phyloP scores from a whole-genome alignment of 1,140 invertebrate species.

The Cotesia typhae region DNA sequence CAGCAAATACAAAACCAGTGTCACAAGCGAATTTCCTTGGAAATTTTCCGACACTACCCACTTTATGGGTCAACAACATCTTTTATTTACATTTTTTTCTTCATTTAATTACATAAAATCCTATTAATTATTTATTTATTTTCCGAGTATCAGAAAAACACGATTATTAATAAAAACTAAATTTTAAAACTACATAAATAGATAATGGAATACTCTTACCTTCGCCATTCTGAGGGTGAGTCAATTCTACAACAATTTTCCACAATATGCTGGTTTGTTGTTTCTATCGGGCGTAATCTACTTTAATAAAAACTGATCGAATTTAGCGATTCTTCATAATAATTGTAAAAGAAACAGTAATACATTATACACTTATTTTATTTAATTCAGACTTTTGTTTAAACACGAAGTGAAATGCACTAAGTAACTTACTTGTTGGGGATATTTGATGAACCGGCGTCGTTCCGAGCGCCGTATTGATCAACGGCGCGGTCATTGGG shows the following conservation, averaged over 20 bases:
- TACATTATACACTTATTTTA: constrained; percentile 3
- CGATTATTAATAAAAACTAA: no score
- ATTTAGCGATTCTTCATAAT: no score
- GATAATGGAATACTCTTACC: constrained; percentile 20
- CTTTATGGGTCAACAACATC: no score
- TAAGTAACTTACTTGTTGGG: constrained; percentile 5
- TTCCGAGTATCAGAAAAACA: no score
- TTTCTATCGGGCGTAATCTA: background rate
- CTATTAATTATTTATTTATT: background rate
- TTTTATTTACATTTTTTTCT: background rate
- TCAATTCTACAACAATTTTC: constrained; percentile 17
- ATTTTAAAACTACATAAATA: background rate
- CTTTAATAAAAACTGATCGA: background rate
- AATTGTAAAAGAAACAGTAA: background rate
- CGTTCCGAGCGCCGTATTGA: constrained; percentile 33
- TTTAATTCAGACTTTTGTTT: background rate
- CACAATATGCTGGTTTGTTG: background rate
- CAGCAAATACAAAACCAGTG: no score
- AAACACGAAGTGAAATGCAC: background rate
- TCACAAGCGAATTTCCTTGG: no score
- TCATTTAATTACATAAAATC: no score
- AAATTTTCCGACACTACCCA: no score
- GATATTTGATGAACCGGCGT: constrained; percentile 33
- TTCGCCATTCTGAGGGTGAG: constrained; percentile 33
- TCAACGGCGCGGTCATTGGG: constrained; percentile 37